Evolutionary conservation across 1,140 invertebrate genomes (phyloP), one percentile per base, ranked within the genome.

Genomic region (Plodia interpunctella): DNA sequence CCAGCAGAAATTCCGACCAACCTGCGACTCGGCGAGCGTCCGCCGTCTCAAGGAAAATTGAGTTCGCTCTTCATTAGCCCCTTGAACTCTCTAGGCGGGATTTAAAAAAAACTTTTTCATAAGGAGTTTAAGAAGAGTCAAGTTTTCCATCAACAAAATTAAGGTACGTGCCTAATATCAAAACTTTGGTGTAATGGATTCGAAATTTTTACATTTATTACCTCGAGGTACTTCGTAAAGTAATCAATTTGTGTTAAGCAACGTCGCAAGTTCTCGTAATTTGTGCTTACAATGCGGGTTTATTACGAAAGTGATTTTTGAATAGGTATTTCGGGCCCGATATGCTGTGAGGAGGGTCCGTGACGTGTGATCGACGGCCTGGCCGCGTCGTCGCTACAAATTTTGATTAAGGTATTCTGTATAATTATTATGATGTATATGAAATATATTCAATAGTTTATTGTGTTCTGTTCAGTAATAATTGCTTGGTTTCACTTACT

Each of bases 101-200:
- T 76, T 76, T 72, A 59, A 76, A 76, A n/a, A 78, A 82, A 74
- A 78, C 71, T 79, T 83, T 73, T 78, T 74, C 70, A 72, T 73
- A 77, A 80, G 74, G 68, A 82, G 69, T 78, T 84, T 72, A 80
- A 70, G 55, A 67, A 57, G 60, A 78, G 77, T 78, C 68, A 81
- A 80, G 76, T 79, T 87, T 80, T 73, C 82, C 84, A 87, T 87
- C 82, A 84, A 77, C 80, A 72, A 81, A 84, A 85, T 87, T 83
- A 87, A 81, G 76, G 80, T 79, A 70, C 78, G 67, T 76, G 68
- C 75, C 78, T 82, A 82, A 83, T 82, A 82, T 82, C 79, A 76
- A 78, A 88, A 86, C 72, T 84, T 85, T 63, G 58, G 66, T 62
- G 59, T 85, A 82, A 88, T 85, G 80, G 81, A 80, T 86, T 83